Conservation (phyloP, 2,113 vertebrate species). For the Enhydra lutris region DNA sequence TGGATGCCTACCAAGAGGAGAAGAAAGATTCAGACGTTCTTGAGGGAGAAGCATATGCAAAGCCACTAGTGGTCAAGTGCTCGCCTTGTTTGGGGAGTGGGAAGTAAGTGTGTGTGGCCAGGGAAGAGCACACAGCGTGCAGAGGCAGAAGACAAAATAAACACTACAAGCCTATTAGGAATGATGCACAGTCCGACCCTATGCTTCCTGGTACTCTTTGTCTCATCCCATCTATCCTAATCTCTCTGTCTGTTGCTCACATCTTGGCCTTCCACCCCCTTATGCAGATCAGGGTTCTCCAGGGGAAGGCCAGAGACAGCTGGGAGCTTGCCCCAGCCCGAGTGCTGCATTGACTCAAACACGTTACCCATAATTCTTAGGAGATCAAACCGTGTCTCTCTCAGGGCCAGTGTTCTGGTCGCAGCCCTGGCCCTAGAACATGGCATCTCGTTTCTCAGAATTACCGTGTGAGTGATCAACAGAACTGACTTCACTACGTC, state of each 20-base stretch:
- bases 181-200: no score
- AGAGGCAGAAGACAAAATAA: background rate
- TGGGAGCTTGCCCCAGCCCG: background rate
- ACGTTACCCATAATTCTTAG: no score
- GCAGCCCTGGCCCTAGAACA: background rate
- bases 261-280: background rate
- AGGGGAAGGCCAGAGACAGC: background rate
- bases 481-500: rapidly evolving
- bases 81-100: background rate
- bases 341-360: background rate
- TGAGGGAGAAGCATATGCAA: background rate
- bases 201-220: no score
- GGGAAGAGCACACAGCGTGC: background rate
- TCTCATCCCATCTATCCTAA: background rate
- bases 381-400: background rate
- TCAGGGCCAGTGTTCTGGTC: background rate
- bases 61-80: background rate
- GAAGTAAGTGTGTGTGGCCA: background rate
- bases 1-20: rapidly evolving
- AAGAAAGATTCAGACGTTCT: background rate
- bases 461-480: background rate
- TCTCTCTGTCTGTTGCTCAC: background rate
- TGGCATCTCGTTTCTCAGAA: background rate
- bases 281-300: background rate
- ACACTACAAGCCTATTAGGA: no score